Base-by-base conservation (phyloP, 2,888 invertebrate genomes). In the Acanthosoma haemorrhoidale region DNA sequence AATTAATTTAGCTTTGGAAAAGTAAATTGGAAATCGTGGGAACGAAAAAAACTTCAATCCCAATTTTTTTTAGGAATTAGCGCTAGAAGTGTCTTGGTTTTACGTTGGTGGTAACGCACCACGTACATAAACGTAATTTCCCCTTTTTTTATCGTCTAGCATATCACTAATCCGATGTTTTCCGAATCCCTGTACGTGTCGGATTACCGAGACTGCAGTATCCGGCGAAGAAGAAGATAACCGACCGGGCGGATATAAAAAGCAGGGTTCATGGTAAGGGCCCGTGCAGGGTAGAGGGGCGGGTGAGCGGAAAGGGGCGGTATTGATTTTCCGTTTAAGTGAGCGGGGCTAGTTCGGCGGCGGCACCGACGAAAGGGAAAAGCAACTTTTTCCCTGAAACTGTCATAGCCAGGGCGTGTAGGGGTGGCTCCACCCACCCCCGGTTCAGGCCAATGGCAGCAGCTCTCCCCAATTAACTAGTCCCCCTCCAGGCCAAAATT, bases 281-380 rank as follows among this genome's bases (percentile, higher is more conserved):
- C 16, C 21, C 25, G 63, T 36, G 64, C 11, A 39, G 64, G 29
- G 15, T 39, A 29, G 43, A 25, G 29, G 64, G 64, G 21, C 25
- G 64, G 43, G n/a, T 64, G 38, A 38, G 41, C 39, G 61, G 39
- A 39, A 38, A 38, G 64, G 43, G 64, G 41, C 29, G 64, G 82
- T 84, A 83, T 84, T 83, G 83, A 84, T 83, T 83, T 83, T 74
- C 70, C 70, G 64, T 64, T 71, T 70, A 72, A 72, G 32, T 32
- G 57, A 64, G 64, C 61, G 59, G 59, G 31, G 31, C 61, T 36
- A 36, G 61, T 21, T 32, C 34, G 61, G 61, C 36, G 61, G 59
- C 31, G 21, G 18, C 61, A 21, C 16, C 34, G 61, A 61, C n/a
- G n/a, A 61, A 61, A 36, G 36, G 61, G 36, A 61, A 61, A 38